A percentile compares a stretch with the other conserved stretches of the same genome.
These are phyloP conservation scores for Melanocharis versteri DNA, from an alignment of 2,113 vertebrate species.

Conservation along the genomic window DNA sequence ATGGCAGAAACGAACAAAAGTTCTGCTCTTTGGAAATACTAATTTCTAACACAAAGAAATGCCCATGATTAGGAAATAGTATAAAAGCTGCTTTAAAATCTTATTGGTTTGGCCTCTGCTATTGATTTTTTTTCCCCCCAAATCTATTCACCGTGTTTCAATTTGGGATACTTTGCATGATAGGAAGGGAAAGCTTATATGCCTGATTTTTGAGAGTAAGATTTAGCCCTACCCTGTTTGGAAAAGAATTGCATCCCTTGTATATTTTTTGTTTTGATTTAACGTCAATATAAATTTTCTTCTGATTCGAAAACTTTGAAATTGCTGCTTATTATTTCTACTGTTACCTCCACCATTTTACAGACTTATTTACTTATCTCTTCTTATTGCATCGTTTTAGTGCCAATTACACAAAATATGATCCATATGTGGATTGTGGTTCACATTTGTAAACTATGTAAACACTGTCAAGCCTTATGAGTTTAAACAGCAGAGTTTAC, in stretches of 20 bases:
- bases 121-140: fast-evolving
- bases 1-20: background rate
- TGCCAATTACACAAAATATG: slow-evolving; percentile 49
- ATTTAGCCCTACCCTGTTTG: background rate
- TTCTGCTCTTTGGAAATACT: background rate
- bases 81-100: background rate
- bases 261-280: slow-evolving; percentile 22
- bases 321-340: slow-evolving; percentile 48
- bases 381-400: slow-evolving; percentile 28
- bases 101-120: background rate
- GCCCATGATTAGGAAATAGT: background rate
- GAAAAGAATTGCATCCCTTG: background rate
- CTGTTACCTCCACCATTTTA: slow-evolving; percentile 4
- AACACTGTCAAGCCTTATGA: slow-evolving; percentile 48
- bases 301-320: slow-evolving; percentile 39
- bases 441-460: slow-evolving; percentile 59
- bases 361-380: slow-evolving; percentile 50
- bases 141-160: fast-evolving
- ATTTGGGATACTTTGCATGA: background rate
- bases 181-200: background rate
- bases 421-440: slow-evolving; percentile 44
- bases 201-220: background rate
- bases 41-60: background rate
- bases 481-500: slow-evolving; percentile 47
- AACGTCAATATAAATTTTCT: slow-evolving; percentile 8